Conservation (phyloP, 2,888 invertebrate genomes). For the Baccha elongata region DNA sequence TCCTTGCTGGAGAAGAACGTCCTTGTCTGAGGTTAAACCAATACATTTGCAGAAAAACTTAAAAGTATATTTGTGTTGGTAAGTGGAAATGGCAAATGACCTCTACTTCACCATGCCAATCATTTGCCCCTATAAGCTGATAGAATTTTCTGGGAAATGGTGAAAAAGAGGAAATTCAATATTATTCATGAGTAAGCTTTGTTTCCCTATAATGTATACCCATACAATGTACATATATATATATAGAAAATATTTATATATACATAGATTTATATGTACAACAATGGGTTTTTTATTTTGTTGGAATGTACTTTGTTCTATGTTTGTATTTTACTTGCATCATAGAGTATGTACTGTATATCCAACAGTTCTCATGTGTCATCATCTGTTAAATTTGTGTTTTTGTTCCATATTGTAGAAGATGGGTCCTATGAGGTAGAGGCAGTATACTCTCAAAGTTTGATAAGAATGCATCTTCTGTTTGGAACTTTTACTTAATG, state of each 20-base stretch:
- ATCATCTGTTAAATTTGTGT: constrained; percentile 70
- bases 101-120: constrained; percentile 61
- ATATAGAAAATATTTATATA: not conserved
- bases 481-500: constrained; percentile 16
- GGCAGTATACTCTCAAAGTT: constrained; percentile 26
- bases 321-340: constrained; percentile 30
- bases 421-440: constrained; percentile 8
- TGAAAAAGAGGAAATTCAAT: constrained; percentile 59
- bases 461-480: constrained; percentile 50
- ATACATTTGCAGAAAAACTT: constrained; percentile 29
- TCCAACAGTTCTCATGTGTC: constrained; percentile 57
- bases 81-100: constrained; percentile 34
- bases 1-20: constrained; percentile 49
- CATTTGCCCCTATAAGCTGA: constrained; percentile 51
- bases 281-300: not conserved
- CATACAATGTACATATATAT: not conserved
- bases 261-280: not conserved
- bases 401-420: constrained; percentile 62
- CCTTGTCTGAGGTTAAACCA: constrained; percentile 73
- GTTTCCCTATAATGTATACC: not conserved
- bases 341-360: constrained; percentile 39
- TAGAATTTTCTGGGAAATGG: constrained; percentile 64
- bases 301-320: constrained; percentile 8
- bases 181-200: constrained; percentile 68
- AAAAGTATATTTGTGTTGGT: not conserved